Percentiles rank a stretch among this genome's conserved stretches.
Conservation (phyloP, 1,140 invertebrate species). For the Aphis craccivora region DNA sequence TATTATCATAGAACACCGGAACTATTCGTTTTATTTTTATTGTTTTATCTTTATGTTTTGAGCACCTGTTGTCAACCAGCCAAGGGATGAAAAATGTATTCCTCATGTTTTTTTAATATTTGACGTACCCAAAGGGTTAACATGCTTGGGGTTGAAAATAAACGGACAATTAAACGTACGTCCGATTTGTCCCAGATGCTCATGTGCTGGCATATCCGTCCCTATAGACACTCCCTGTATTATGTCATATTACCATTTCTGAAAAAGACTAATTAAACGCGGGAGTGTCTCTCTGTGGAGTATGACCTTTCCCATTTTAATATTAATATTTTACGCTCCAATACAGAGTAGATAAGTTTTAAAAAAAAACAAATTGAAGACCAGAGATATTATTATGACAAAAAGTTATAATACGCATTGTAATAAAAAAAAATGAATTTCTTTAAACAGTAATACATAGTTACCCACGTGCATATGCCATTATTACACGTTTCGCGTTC, state of each 20-base stretch:
- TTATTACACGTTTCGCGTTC: not conserved
- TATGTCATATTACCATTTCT: slow-evolving; percentile 40
- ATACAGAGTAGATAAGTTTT: not conserved
- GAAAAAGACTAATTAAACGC: slow-evolving; percentile 46
- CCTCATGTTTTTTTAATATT: slow-evolving; percentile 32
- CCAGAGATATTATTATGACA: not conserved
- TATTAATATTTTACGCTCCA: slow-evolving; percentile 52
- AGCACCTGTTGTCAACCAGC: slow-evolving; percentile 28
- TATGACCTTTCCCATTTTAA: slow-evolving; percentile 49
- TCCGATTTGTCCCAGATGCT: slow-evolving; percentile 54
- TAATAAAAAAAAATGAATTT: not conserved
- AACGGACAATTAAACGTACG: slow-evolving; percentile 56
- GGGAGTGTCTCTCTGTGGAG: slow-evolving; percentile 50
- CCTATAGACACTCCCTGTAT: slow-evolving; percentile 24
- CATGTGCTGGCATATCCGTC: slow-evolving; percentile 40
- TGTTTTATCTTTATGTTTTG: not conserved
- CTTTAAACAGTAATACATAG: not conserved
- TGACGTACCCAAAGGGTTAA: slow-evolving; percentile 51
- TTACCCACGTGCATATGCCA: not conserved
- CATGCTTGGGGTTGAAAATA: slow-evolving; percentile 46
- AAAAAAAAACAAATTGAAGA: slow-evolving; percentile 24
- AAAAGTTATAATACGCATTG: not conserved
- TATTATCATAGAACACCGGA: not conserved
- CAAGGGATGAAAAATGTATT: slow-evolving; percentile 30
- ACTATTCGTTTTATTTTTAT: slow-evolving; percentile 15